Conservation (phyloP, 53 echinoderm and acorn worm species). For the Glandiceps talaboti region DNA sequence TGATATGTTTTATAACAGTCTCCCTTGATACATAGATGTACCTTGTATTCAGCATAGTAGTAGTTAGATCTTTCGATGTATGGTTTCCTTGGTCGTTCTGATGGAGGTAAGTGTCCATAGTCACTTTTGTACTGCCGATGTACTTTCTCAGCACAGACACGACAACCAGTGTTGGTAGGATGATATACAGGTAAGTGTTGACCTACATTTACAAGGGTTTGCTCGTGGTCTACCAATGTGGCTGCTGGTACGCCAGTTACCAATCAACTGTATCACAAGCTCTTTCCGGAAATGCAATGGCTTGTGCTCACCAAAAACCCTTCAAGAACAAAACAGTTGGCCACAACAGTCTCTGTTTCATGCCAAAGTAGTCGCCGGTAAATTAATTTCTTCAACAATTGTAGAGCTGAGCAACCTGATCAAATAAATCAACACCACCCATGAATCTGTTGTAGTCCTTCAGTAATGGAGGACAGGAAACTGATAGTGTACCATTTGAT, state of each 20-base stretch:
- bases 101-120: not conserved
- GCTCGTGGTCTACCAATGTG: not conserved
- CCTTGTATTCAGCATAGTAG: not conserved
- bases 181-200: not conserved
- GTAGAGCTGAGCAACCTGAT: constrained; percentile 3
- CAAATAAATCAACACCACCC: constrained; percentile 19
- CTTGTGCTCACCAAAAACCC: not conserved
- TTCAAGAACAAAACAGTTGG: not conserved
- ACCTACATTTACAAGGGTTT: not conserved
- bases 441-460: constrained; percentile 23
- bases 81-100: not conserved
- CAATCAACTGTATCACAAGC: not conserved
- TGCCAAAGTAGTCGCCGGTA: not conserved
- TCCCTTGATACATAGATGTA: not conserved
- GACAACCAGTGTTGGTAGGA: not conserved
- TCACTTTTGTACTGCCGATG: not conserved
- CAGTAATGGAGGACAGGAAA: not conserved
- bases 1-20: not conserved
- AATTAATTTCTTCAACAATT: not conserved
- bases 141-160: not conserved
- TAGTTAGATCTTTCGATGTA: not conserved
- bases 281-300: not conserved
- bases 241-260: not conserved
- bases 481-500: not conserved
- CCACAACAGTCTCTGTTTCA: not conserved